Evolutionary conservation across 2,888 invertebrate species (phyloP), one percentile per base, ranked within the genome.

Genomic region (Pseudococcus longispinus): DNA sequence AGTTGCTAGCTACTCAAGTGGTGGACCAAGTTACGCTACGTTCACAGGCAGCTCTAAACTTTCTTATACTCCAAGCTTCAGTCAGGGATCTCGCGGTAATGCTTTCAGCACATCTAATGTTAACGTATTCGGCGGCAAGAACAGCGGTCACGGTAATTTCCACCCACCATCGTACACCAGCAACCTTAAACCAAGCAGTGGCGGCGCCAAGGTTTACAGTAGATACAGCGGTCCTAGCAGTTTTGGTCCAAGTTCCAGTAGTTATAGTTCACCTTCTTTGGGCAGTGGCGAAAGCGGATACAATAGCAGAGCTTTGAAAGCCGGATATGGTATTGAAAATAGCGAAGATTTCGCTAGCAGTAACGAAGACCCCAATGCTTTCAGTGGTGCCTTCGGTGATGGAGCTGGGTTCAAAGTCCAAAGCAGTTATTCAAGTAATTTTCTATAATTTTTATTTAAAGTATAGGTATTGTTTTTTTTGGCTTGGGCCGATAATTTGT

Each of bases 401-500:
- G 87, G 87, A 32, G 84, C 83, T 32, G 87, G 83, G 18, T 83
- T 87, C 83, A 87, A 87, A 84, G 87, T 87, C 20, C 87, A 87
- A 70, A 87, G 87, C 83, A 87, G 87, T 70, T 87, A 87, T 74
- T 83, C 87, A 44, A 83, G 87, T 87, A 87, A 85, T 42, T 44
- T 44, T 44, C 6, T 6, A 13, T 8, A 18, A 23, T 32, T 55
- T 6, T 42, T 42, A 20, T 42, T 8, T 42, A 37, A 29, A 42
- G 42, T 80, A n/a, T n/a, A n/a, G n/a, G n/a, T 80, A 42, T 20
- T 20, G 20, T 20, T 8, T 80, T 80, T 37, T 20, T 42, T 37
- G 26, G 15, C n/a, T 4, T 4, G 51, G 15, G 51, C 13, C 5
- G 13, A 46, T 46, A 46, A 60, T 70, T 32, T n/a, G 29, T 8